Conservation (phyloP, 2,888 invertebrate genomes). For the Acronicta leporina region DNA sequence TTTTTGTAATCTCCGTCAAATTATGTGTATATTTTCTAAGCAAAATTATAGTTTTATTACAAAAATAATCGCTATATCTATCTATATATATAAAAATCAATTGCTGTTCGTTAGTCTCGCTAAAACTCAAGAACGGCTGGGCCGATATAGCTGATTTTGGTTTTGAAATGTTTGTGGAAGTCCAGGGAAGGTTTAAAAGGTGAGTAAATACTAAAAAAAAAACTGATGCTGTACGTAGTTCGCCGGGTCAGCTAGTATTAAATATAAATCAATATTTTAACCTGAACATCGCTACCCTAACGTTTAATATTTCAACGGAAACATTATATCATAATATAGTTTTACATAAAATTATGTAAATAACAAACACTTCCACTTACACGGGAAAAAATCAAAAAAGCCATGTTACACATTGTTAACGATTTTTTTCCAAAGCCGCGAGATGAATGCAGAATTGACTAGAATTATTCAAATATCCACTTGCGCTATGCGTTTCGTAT, state of each 20-base stretch:
- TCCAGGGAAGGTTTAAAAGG: too few species aligned
- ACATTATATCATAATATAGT: not conserved
- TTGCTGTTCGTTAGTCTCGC: too few species aligned
- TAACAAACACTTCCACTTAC: slow-evolving; percentile 32
- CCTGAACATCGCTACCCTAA: not conserved
- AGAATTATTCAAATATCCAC: slow-evolving; percentile 58
- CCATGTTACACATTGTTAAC: slow-evolving; percentile 57
- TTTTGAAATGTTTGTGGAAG: too few species aligned
- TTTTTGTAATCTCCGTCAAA: not conserved
- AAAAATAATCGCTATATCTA: too few species aligned
- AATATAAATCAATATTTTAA: not conserved
- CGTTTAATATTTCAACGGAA: not conserved
- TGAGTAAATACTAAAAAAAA: too few species aligned
- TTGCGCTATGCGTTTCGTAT: slow-evolving; percentile 56
- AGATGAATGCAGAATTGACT: slow-evolving; percentile 54
- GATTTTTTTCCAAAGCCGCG: slow-evolving; percentile 50
- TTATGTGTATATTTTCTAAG: not conserved
- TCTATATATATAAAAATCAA: too few species aligned
- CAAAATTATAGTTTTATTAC: not conserved
- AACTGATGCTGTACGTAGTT: too few species aligned
- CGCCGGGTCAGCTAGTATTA: too few species aligned
- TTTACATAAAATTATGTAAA: slow-evolving; percentile 45
- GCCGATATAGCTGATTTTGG: too few species aligned
- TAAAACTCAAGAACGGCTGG: too few species aligned
- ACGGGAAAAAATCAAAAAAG: slow-evolving; percentile 24